These are phyloP conservation scores for Lamprologus callipterus DNA, from an alignment of 2,113 vertebrate species.

Conservation along the genomic window DNA sequence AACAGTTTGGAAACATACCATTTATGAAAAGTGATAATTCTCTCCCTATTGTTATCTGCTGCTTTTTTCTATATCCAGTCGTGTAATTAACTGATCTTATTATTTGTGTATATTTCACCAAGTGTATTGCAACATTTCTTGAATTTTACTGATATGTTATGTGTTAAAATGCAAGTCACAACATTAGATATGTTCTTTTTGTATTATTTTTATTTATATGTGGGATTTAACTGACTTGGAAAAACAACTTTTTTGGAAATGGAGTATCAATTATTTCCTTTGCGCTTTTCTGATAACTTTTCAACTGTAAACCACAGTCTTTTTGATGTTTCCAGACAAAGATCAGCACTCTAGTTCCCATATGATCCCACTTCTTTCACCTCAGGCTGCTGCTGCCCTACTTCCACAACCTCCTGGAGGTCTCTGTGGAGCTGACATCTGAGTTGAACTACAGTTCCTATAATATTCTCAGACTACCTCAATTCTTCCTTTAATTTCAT, in stretches of 20 bases:
- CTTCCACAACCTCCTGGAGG: background rate
- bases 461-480: background rate
- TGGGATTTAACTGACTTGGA: background rate
- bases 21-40: background rate
- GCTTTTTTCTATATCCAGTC: background rate
- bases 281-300: background rate
- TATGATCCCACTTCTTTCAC: background rate
- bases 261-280: background rate
- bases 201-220: background rate
- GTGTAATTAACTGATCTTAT: background rate
- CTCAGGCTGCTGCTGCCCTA: constrained; percentile 16
- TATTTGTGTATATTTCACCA: background rate
- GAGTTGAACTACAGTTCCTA: background rate
- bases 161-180: background rate
- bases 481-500: background rate
- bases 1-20: background rate
- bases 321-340: background rate
- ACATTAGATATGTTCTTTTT: background rate
- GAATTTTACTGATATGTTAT: background rate
- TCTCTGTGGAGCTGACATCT: background rate
- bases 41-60: background rate
- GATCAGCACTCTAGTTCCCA: background rate
- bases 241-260: background rate
- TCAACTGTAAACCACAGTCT: background rate
- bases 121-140: background rate